These are phyloP conservation scores for Hippolais icterina DNA, from an alignment of 2,113 vertebrate species.

Conservation along the genomic window DNA sequence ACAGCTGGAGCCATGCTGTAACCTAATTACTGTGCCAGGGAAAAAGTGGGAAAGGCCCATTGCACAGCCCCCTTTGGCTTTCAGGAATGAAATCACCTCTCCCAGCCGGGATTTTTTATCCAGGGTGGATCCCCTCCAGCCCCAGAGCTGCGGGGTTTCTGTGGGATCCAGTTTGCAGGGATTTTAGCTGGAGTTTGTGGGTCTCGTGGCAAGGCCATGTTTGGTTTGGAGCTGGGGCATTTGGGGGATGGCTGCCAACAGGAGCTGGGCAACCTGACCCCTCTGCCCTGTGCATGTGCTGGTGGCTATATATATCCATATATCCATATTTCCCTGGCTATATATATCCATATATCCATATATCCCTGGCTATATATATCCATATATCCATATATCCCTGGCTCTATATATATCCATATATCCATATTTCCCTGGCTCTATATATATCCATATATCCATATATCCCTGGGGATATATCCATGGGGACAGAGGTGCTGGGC, in stretches of 20 bases:
- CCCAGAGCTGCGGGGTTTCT: background rate
- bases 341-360: background rate
- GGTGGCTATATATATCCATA: background rate
- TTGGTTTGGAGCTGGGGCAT: background rate
- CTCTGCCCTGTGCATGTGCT: background rate
- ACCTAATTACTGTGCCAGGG: background rate
- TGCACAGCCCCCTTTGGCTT: background rate
- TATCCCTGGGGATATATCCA: background rate
- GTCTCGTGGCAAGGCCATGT: background rate
- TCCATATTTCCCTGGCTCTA: background rate
- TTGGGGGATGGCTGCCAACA: background rate
- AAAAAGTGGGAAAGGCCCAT: background rate
- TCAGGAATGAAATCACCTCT: background rate
- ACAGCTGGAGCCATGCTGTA: background rate
- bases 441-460: background rate
- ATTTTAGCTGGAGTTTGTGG: background rate
- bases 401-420: background rate
- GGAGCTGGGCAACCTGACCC: conserved; percentile 3
- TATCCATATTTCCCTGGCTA: background rate
- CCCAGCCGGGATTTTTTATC: background rate
- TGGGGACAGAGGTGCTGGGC: background rate
- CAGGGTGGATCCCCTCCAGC: background rate
- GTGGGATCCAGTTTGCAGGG: background rate
- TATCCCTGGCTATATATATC: background rate
- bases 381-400: background rate